Base-by-base conservation (phyloP, 2,888 invertebrate species). In the Acanthosepion esculentum region DNA sequence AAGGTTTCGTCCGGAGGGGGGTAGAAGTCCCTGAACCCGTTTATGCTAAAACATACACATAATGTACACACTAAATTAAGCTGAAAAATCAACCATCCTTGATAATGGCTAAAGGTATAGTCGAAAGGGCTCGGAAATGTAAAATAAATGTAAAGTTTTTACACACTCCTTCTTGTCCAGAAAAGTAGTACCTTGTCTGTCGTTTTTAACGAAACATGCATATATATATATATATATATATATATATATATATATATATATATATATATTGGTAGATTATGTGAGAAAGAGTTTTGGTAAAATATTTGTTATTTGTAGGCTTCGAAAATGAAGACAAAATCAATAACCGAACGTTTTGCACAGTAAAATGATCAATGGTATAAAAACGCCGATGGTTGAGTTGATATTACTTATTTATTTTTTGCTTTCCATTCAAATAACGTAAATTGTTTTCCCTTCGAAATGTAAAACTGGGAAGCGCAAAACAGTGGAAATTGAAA, bases 221-320 rank as follows among this genome's bases (percentile, higher is more conserved):
- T 91, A 91, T 91, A 91, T 91, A 91, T 91, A 91, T 91, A 33
- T 91, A 91, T n/a, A 91, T n/a, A 91, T 91, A 91, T 91, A 91
- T 91, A 91, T 91, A 33, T 91, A 29, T 29, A 33, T 91, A 26
- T 91, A 41, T 91, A 26, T 29, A 20, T 64, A 20, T 26, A 20
- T 64, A 7, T 29, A 20, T 8, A 20, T 29, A 7, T 64, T 7
- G 8, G 29, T 10, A 10, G 4, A n/a, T n/a, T n/a, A 15, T 5
- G 12, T 15, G n/a, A n/a, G n/a, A 15, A 12, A 10, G n/a, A 18
- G n/a, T 3, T 15, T n/a, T 78, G 3, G 12, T 10, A 33, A 15
- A 78, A 78, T 78, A 78, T 78, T n/a, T n/a, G 78, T n/a, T 78
- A 15, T n/a, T 78, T 78, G 26, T 23, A 23, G 59, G 20, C 23